A percentile compares a stretch with the other conserved stretches of the same genome.
Evolutionary conservation across 2,113 vertebrate species (phyloP).

Genomic region (Syrrhaptes paradoxus): DNA sequence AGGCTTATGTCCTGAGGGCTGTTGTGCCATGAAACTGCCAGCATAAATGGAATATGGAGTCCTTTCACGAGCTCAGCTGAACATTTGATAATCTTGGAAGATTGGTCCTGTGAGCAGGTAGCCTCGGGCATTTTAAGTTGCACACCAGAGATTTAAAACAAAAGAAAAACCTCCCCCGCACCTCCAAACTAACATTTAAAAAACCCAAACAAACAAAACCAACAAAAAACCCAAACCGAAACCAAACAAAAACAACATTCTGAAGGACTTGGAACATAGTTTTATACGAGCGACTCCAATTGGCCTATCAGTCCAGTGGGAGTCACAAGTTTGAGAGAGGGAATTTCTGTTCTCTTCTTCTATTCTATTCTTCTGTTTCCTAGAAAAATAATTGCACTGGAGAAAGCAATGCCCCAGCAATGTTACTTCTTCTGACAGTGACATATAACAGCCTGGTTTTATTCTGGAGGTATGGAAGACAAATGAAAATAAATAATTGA

Average conservation of each 20-base stretch:
- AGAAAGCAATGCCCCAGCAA: neutral
- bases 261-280: neutral
- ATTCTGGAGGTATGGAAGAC: neutral
- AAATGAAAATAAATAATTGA: neutral
- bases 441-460: neutral
- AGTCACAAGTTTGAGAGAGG: neutral
- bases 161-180: neutral
- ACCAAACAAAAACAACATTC: neutral
- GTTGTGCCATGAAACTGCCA: neutral
- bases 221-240: neutral
- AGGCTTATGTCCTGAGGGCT: neutral
- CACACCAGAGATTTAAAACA: neutral
- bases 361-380: neutral
- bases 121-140: neutral
- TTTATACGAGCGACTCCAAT: neutral
- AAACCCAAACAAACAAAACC: neutral
- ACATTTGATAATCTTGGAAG: neutral
- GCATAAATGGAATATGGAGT: neutral
- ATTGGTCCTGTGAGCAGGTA: neutral
- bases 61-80: neutral
- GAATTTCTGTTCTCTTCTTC: no score
- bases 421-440: neutral
- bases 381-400: neutral
- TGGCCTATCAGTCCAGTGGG: accelerated
- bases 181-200: no score